Base-by-base conservation (phyloP, 2,888 invertebrate species). In the Pyrgus malvae region DNA sequence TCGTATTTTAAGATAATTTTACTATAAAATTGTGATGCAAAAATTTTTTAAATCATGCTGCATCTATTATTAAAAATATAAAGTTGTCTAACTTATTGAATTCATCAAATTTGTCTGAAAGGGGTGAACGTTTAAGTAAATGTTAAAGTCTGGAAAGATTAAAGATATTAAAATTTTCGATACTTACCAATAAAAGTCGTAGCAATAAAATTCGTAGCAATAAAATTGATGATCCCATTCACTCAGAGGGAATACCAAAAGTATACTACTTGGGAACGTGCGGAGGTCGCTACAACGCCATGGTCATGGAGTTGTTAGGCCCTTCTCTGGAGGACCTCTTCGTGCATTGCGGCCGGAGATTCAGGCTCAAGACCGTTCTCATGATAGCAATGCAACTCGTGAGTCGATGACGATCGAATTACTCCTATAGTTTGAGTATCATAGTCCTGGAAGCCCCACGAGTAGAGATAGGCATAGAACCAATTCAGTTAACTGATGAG, bases 231-330 rank as follows among this genome's bases (percentile, higher is more conserved):
- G 46, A 62, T 65, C 65, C 62, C 68, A 63, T 80, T 80, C 79
- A 71, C 88, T 86, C 91, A 97, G 99, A 99, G 93, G 99, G 99
- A 81, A 93, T 99, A 86, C 99, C 99, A 76, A 98, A 99, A 93
- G 98, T 99, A 73, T 99, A 96, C 93, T 99, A 99, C 92, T 98
- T 99, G 92, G 99, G 99, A 68, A 99, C 99, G 70, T 99, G 99
- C 92, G 99, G 99, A 80, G 99, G 99, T 92, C 89, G 90, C 75
- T 99, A 98, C 94, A 99, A 99, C 93, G 99, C 99, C 80, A 94
- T 99, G 91, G 99, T 99, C 82, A 97, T 99, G 97, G 99, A 99
- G 93, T 94, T 99, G 80, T 94, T 99, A 84, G 99, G 99, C 77
- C 99, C 99, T 82, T 98, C 98, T 90, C 94, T 99, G 76, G 99